Conservation (phyloP, 2,113 vertebrate genomes). For the Indicator indicator region DNA sequence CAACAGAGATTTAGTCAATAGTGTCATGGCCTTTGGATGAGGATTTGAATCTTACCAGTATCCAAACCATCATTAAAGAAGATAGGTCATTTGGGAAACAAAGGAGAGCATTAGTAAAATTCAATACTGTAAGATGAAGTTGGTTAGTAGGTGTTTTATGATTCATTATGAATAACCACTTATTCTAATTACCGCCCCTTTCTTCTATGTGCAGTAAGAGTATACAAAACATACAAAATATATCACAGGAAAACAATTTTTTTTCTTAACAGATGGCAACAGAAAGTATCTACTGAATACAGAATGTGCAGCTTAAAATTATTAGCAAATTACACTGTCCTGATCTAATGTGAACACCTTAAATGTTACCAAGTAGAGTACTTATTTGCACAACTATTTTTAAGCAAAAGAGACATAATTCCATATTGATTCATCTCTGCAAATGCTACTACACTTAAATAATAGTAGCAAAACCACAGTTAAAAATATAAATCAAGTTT, state of each 20-base stretch:
- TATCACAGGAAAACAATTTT: slow-evolving; percentile 10
- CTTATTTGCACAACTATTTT: background rate
- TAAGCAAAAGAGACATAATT: background rate
- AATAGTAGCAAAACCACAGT: background rate
- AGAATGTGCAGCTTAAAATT: slow-evolving; percentile 23
- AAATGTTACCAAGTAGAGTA: background rate
- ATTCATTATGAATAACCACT: slow-evolving; percentile 34
- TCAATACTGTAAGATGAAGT: slow-evolving; percentile 49
- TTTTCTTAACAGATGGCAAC: slow-evolving; percentile 48
- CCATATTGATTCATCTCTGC: background rate
- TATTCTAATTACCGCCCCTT: slow-evolving; percentile 28
- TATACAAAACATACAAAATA: background rate
- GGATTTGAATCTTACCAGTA: slow-evolving; percentile 61
- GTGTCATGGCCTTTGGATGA: slow-evolving; percentile 68
- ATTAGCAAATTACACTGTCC: slow-evolving; percentile 1
- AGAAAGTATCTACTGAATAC: slow-evolving; percentile 32
- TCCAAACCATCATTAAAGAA: slow-evolving; percentile 40
- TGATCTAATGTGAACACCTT: background rate
- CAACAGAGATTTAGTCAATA: slow-evolving; percentile 84
- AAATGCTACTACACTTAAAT: background rate
- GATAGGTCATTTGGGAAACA: slow-evolving; percentile 52
- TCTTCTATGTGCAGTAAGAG: background rate
- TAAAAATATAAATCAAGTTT: background rate
- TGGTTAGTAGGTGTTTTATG: slow-evolving; percentile 45
- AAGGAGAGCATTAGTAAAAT: slow-evolving; percentile 52